phyloP scores from a whole-genome alignment of 2,888 invertebrate genomes.

The Chloroclystis v-ata region DNA sequence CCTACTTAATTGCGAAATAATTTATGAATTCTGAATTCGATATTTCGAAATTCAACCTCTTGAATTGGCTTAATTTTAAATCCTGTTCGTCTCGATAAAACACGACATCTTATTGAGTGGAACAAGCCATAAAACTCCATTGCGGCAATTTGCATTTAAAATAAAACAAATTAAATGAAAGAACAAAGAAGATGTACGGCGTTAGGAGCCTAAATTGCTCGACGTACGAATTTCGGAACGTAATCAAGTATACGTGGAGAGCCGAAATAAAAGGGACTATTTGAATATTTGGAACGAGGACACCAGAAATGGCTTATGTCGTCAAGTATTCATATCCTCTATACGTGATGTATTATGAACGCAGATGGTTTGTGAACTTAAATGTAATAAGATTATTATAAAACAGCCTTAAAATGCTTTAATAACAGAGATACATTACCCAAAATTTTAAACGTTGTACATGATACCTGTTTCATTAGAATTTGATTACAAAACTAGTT shows the following conservation, averaged over 20 bases:
- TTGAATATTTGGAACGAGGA: constrained; percentile 23
- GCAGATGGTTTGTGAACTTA: constrained; percentile 13
- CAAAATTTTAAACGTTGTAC: no score
- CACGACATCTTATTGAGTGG: constrained; percentile 14
- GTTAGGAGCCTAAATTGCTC: constrained; percentile 23
- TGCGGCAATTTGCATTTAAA: constrained; percentile 22
- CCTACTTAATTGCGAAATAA: not conserved
- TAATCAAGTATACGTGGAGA: constrained; percentile 26
- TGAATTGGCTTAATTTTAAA: not conserved
- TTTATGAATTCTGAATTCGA: not conserved
- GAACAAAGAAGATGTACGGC: constrained; percentile 23
- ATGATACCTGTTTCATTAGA: no score
- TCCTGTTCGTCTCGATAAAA: constrained; percentile 3
- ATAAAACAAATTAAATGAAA: constrained; percentile 26
- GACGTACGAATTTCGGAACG: constrained; percentile 23
- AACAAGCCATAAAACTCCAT: constrained; percentile 21
- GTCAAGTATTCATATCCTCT: constrained; percentile 23
- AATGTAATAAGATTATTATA: constrained; percentile 11
- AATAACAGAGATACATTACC: no score
- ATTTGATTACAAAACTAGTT: no score
- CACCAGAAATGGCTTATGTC: constrained; percentile 21
- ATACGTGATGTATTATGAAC: constrained; percentile 26
- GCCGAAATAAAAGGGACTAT: constrained; percentile 25
- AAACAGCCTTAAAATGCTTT: no score
- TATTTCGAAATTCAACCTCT: not conserved